Evolutionary conservation across 2,113 vertebrate species (phyloP), one percentile per base, ranked within the genome.

Genomic region (Chaetops frenatus): DNA sequence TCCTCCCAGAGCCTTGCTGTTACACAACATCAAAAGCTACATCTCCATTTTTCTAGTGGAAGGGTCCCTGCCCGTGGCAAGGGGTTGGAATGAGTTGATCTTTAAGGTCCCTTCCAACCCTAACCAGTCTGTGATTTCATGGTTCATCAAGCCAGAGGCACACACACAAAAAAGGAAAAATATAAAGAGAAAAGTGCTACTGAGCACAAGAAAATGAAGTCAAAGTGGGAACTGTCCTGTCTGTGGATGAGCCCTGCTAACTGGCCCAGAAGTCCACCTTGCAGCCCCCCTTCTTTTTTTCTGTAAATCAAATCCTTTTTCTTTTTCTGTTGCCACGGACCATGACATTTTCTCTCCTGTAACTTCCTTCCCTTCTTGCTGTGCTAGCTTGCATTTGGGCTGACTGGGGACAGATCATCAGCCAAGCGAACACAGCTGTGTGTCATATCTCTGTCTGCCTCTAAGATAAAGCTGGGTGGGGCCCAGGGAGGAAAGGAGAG

Each of bases 401-500:
- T 94, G 82, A 94, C 7, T 88, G 78, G 35, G 69, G 16, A 70
- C n/a, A 65, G 48, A 77, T 87, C 66, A 69, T 45, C 85, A 82
- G 54, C 24, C 74, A 50, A 16, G 45, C 62, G 86, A 91, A 29
- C 36, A 31, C 10, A 65, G 27, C 60, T 71, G 8, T 83, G 91
- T 95, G 89, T 95, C 94, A 93, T 58, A 53, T 61, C 62, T 60
- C 53, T 3, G 3, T 36, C 57, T 73, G 57, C 47, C 72, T 80
- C 7, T 12, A 7, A 91, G 74, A 79, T 54, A 91, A 81, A 79
- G 60, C 42, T 94, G 91, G 96, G 90, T 82, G 95, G 84, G 86
- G 70, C 33, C 19, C 50, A 11, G 57, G 28, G 29, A 91, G 27
- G 35, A 65, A 76, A 91, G 40, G 31, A 47, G 36, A 86, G 25